Evolutionary conservation across 2,113 vertebrate species (phyloP), one percentile per base, ranked within the genome.

Genomic region (Chamaetylas fuelleborni): DNA sequence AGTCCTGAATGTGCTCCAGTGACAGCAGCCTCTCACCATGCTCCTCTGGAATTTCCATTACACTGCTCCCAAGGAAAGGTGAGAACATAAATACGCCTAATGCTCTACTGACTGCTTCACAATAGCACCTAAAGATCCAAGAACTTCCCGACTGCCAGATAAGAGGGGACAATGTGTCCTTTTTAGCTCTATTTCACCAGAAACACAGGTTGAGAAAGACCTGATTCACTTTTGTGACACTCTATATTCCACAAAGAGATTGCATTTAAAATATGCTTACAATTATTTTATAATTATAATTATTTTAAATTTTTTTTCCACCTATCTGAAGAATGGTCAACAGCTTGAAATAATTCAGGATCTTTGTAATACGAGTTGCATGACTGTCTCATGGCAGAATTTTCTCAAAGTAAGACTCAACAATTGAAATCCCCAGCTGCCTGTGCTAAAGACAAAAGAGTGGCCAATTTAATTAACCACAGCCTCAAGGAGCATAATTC

Each of bases 391-490:
- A 93, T 83, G 90, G 77, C 85, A 95, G 88, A 95, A 93, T 93
- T 96, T 97, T 93, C 54, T 94, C 85, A 88, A 96, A 96, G 53
- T 92, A 95, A 67, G 83, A 92, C 88, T 97, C 74, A 95, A 93
- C 50, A 93, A 48, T 91, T 38, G 19, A 90, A 93, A 83, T 93
- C 62, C 71, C 73, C 92, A 93, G 92, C 81, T 96, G 72, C 66
- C 79, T 77, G 76, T 40, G 31, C 64, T 94, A 33, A 97, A 97
- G 73, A 95, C 93, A 94, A 96, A 97, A 97, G 61, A 28, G 58
- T 91, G 93, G 81, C 85, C 93, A 96, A 95, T 96, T 97, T 98
- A 97, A 97, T 97, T 97, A 98, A 95, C 86, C 58, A 90, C 76
- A 94, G 95, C 95, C 82, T 94, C 66, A 33, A 96, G 97, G 90